Evolutionary conservation across 1,140 invertebrate genomes (phyloP).

Genomic region (Formica selysi): DNA sequence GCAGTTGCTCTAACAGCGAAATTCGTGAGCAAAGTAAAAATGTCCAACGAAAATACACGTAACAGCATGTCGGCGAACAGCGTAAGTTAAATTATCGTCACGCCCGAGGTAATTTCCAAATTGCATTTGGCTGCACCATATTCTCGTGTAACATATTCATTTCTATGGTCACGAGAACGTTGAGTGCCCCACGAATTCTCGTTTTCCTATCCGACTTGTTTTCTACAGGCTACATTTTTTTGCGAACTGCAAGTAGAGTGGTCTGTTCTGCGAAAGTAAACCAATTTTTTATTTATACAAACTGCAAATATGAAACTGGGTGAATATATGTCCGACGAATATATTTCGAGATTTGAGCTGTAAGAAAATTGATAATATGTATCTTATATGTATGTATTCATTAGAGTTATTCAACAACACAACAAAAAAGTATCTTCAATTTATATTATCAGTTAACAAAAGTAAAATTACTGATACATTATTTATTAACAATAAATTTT

Average conservation of each 20-base stretch:
- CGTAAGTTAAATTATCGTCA: conserved; percentile 51
- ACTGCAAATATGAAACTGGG: not conserved
- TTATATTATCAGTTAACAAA: not conserved
- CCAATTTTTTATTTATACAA: conserved; percentile 23
- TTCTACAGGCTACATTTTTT: conserved; percentile 11
- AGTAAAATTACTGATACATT: not conserved
- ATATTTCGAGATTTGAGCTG: not conserved
- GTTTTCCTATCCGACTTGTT: conserved; percentile 18
- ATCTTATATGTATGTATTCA: not conserved
- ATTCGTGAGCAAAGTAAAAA: conserved; percentile 34
- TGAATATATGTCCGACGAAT: not conserved
- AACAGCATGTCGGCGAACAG: conserved; percentile 13
- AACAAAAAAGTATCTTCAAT: not conserved
- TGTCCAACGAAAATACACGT: conserved; percentile 39
- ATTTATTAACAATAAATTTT: conserved; percentile 4
- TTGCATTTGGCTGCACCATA: conserved; percentile 49
- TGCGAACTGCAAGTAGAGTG: not conserved
- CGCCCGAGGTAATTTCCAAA: conserved; percentile 49
- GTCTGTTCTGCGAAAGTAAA: conserved; percentile 30
- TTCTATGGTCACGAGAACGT: conserved; percentile 32
- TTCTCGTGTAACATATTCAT: conserved; percentile 39
- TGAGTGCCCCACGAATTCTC: conserved; percentile 49
- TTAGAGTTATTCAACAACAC: not conserved
- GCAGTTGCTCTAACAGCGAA: conserved; percentile 29
- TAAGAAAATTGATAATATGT: not conserved